A percentile compares a stretch with the other conserved stretches of the same genome.
Conservation (phyloP, 2,113 vertebrate genomes). For the Larimichthys polyactis region DNA sequence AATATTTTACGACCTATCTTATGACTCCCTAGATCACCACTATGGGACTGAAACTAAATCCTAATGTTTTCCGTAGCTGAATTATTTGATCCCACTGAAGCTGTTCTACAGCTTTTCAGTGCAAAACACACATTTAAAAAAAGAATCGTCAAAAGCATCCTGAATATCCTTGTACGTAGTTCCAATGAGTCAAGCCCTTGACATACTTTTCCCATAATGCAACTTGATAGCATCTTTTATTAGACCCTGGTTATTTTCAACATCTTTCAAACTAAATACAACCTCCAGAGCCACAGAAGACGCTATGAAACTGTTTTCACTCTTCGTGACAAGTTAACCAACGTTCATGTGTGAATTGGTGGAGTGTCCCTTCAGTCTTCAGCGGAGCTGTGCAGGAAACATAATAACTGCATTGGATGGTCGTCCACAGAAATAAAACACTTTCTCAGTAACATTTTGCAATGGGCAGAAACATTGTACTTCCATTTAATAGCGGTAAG, state of each 20-base stretch:
- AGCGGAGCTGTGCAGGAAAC: neutral
- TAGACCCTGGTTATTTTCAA: neutral
- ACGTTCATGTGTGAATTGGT: neutral
- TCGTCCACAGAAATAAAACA: neutral
- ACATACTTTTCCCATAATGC: neutral
- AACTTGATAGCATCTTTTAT: neutral
- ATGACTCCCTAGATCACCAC: too few relatives aligned
- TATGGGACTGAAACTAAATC: neutral
- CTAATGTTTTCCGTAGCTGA: neutral
- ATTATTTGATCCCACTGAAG: neutral
- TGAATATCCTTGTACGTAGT: neutral
- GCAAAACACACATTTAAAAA: neutral
- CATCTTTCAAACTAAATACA: neutral
- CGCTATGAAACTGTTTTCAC: neutral
- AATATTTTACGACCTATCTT: neutral
- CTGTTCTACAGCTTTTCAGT: neutral
- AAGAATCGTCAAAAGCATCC: neutral
- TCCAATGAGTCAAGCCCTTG: neutral
- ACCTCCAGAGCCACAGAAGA: neutral
- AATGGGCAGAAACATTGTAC: too few relatives aligned
- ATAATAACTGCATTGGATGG: neutral
- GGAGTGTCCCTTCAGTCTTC: neutral
- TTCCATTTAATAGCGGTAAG: too few relatives aligned
- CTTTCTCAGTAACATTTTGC: too few relatives aligned
- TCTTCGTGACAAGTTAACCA: neutral